phyloP scores from a whole-genome alignment of 2,888 invertebrate genomes.

The Drosophila atripex region DNA sequence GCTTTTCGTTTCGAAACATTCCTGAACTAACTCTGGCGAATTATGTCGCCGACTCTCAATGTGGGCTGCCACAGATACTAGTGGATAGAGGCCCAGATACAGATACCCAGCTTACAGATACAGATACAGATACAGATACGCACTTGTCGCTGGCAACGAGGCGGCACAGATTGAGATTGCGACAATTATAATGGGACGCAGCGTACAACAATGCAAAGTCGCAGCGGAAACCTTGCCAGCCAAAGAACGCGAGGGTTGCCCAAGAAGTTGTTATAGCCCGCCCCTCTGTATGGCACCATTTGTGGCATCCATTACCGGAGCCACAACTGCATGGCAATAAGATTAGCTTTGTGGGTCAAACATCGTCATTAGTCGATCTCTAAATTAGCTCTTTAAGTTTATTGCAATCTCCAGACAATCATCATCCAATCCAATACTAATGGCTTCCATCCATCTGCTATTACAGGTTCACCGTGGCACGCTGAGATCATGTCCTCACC shows the following conservation, averaged over 20 bases:
- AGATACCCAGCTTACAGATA: conserved; percentile 15
- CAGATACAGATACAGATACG: conserved; percentile 41
- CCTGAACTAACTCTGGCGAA: conserved; percentile 35
- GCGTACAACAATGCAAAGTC: conserved; percentile 67
- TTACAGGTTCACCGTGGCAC: conserved; percentile 96
- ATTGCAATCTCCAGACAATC: not conserved
- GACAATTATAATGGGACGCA: conserved; percentile 71
- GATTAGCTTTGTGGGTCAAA: conserved; percentile 51
- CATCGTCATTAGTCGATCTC: conserved; percentile 4
- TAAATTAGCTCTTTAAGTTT: conserved; percentile 12
- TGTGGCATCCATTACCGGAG: conserved; percentile 37
- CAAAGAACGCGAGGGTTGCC: conserved; percentile 50
- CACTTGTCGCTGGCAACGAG: conserved; percentile 62
- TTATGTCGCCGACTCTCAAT: conserved; percentile 11
- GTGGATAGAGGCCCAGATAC: conserved; percentile 12
- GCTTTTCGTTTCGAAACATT: conserved; percentile 37
- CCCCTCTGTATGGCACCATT: conserved; percentile 24
- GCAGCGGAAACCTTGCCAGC: conserved; percentile 54
- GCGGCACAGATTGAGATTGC: conserved; percentile 74
- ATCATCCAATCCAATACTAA: conserved; percentile 8
- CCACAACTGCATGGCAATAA: conserved; percentile 24
- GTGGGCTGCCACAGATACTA: too few relatives aligned
- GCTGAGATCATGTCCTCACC: conserved; percentile 93
- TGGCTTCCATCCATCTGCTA: not conserved
- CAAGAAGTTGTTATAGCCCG: conserved; percentile 1